These are phyloP conservation scores for Rousettus leschenaultii DNA, from an alignment of 2,113 vertebrate species.

Conservation along the genomic window DNA sequence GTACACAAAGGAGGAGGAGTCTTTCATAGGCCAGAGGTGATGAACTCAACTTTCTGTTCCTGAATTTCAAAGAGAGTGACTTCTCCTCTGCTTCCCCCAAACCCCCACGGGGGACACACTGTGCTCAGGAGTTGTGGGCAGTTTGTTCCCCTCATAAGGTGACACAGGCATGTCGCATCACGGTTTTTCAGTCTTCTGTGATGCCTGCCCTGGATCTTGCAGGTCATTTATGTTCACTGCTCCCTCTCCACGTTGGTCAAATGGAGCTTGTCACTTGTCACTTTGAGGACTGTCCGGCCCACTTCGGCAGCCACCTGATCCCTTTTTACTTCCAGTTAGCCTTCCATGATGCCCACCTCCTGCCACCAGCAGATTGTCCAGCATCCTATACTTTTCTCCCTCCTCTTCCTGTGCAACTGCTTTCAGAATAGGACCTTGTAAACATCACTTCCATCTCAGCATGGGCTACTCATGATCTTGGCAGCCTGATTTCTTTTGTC, in stretches of 20 bases:
- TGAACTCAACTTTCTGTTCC: background rate
- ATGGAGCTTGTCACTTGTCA: background rate
- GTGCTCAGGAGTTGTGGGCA: background rate
- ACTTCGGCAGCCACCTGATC: background rate
- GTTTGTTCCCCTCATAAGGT: background rate
- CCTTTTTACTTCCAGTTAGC: background rate
- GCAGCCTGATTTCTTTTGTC: background rate
- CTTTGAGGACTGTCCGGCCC: background rate
- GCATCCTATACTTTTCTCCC: background rate
- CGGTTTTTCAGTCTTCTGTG: background rate
- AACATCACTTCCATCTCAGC: background rate
- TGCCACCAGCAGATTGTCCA: background rate
- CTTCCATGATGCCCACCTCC: background rate
- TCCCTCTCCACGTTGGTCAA: background rate
- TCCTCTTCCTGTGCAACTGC: background rate
- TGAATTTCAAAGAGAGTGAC: background rate
- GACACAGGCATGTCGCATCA: background rate
- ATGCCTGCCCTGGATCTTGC: background rate
- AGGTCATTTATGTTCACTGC: accelerated
- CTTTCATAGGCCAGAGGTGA: background rate
- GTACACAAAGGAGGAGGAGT: no score
- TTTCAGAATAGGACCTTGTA: background rate
- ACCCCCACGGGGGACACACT: background rate
- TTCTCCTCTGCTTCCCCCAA: background rate
- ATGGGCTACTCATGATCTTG: background rate